Conservation (phyloP, 2,888 invertebrate species). For the Hypena proboscidalis region DNA sequence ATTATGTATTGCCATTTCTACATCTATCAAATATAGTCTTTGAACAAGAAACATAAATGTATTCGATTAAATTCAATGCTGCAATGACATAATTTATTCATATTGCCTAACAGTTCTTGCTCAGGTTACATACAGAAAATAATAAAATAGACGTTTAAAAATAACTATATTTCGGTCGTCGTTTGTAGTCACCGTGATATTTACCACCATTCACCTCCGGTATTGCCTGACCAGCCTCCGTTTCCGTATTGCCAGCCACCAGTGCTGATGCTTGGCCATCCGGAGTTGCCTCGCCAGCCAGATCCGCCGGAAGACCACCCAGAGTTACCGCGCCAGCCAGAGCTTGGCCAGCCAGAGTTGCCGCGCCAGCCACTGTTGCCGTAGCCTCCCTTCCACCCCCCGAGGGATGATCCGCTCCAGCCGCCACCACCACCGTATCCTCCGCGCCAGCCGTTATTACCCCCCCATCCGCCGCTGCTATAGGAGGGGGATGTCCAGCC, state of each 20-base stretch:
- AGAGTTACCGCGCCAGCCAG: constrained; percentile 11
- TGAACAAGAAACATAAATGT: too few relatives aligned
- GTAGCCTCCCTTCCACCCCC: constrained; percentile 16
- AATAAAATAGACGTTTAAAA: too few relatives aligned
- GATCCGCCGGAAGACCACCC: too few relatives aligned
- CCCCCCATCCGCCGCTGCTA: constrained; percentile 16
- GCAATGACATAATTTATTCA: too few relatives aligned
- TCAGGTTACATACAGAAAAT: too few relatives aligned
- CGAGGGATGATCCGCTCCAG: constrained; percentile 11
- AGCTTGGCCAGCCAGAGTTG: constrained; percentile 12
- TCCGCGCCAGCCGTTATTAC: constrained; percentile 21
- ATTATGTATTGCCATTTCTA: too few relatives aligned
- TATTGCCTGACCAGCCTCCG: constrained; percentile 2
- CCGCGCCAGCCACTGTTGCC: constrained; percentile 14
- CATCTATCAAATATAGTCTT: too few relatives aligned
- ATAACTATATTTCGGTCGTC: too few relatives aligned
- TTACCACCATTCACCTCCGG: constrained; percentile 32
- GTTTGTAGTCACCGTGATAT: background rate
- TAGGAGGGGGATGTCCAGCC: constrained; percentile 36
- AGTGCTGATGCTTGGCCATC: too few relatives aligned
- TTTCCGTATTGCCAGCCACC: constrained; percentile 3
- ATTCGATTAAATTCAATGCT: too few relatives aligned
- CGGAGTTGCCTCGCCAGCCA: background rate
- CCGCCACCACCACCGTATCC: constrained; percentile 11
- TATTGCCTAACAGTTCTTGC: too few relatives aligned